A percentile compares a stretch with the other conserved stretches of the same genome.
Evolutionary conservation across 2,113 vertebrate species (phyloP).

Genomic region (Rhynchomys soricoides): DNA sequence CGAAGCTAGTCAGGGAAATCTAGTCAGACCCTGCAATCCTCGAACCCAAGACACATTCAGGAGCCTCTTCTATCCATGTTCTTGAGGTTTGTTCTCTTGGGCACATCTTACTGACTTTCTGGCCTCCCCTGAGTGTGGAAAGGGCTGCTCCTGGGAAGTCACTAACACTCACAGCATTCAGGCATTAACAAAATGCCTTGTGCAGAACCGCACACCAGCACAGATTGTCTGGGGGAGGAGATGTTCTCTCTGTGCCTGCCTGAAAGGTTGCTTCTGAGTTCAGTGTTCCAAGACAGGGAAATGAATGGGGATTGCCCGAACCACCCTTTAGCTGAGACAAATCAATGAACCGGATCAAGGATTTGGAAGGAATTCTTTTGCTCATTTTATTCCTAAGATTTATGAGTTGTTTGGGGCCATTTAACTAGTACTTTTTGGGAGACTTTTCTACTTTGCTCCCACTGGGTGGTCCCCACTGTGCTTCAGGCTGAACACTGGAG

Average conservation of each 20-base stretch:
- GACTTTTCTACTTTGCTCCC: not conserved
- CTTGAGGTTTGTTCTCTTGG: not conserved
- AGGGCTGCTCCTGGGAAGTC: not conserved
- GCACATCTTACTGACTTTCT: not conserved
- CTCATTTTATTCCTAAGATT: slow-evolving; percentile 54
- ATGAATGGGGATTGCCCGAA: slow-evolving; percentile 76
- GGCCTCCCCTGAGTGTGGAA: not conserved
- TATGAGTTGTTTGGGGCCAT: not conserved
- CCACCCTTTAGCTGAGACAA: not conserved
- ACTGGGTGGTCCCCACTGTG: accelerated
- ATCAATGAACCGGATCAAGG: not conserved
- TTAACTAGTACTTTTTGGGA: not conserved
- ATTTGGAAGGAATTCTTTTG: not conserved
- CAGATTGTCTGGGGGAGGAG: slow-evolving; percentile 71
- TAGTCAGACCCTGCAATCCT: not conserved
- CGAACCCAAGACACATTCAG: not conserved
- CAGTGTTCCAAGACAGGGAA: slow-evolving; percentile 35
- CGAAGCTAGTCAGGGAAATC: not conserved
- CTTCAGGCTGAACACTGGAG: not conserved
- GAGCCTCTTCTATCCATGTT: not conserved
- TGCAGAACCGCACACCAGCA: slow-evolving; percentile 30
- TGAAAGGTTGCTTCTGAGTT: slow-evolving; percentile 61
- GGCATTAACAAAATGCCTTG: slow-evolving; percentile 24
- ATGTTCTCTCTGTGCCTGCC: slow-evolving; percentile 71
- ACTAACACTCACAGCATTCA: not conserved